Evolutionary conservation across 2,888 invertebrate species (phyloP).

Genomic region (Alloplasta piceator): DNA sequence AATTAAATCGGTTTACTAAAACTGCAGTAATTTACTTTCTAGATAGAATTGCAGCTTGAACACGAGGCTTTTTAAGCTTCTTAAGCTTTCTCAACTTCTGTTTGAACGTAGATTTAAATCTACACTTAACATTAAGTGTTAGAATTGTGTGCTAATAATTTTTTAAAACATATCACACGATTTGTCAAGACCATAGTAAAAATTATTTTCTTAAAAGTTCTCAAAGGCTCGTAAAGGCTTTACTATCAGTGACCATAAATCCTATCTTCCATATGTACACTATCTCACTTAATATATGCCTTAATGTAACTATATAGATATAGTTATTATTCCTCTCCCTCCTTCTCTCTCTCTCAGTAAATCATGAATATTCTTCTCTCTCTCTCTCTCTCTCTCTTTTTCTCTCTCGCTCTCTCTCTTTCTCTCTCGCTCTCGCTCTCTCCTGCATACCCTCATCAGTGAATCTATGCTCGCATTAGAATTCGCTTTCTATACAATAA

Average conservation of each 20-base stretch:
- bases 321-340: neutral
- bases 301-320: neutral
- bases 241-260: constrained; percentile 35
- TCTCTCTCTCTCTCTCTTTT: neutral
- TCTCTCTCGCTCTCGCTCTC: neutral
- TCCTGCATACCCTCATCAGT: neutral
- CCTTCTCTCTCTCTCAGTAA: constrained; percentile 12
- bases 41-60: too few species aligned
- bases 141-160: neutral
- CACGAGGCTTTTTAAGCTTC: too few species aligned
- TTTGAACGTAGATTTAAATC: too few species aligned
- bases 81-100: too few species aligned
- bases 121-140: too few species aligned
- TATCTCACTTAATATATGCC: neutral
- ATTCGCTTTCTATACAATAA: constrained; percentile 23
- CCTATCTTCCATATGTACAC: constrained; percentile 11
- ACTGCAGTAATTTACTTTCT: too few species aligned
- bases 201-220: neutral
- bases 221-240: constrained; percentile 6
- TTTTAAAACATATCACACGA: neutral
- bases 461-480: constrained; percentile 1
- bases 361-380: constrained; percentile 7
- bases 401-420: neutral
- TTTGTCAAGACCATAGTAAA: neutral
- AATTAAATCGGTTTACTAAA: too few species aligned